phyloP scores from a whole-genome alignment of 2,888 invertebrate species.

The Drosophila subquinaria region DNA sequence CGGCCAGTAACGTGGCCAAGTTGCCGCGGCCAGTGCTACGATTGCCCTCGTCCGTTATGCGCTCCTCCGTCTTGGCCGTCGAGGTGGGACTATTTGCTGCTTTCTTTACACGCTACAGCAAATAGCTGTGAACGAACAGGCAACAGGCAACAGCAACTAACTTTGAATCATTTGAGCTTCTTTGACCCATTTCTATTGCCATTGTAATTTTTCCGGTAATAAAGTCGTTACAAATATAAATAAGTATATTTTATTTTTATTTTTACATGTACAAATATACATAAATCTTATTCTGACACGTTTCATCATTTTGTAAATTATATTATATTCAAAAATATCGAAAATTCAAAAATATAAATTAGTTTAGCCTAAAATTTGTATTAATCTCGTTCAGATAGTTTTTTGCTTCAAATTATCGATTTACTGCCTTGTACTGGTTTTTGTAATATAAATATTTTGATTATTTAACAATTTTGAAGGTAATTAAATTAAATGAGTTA shows the following conservation, averaged over 20 bases:
- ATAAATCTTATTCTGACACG: too few relatives aligned
- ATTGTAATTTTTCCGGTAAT: constrained; percentile 16
- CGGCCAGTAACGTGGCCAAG: constrained; percentile 3
- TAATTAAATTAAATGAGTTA: neutral
- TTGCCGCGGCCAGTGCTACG: constrained; percentile 30
- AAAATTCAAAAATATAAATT: too few relatives aligned
- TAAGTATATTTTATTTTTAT: neutral
- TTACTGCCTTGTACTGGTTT: too few relatives aligned
- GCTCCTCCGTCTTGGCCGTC: constrained; percentile 45
- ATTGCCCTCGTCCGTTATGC: constrained; percentile 26
- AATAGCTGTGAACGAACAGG: neutral
- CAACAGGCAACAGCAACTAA: neutral
- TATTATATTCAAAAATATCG: too few relatives aligned
- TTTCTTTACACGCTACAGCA: constrained; percentile 37
- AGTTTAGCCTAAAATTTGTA: too few relatives aligned
- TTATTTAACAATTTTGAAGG: neutral
- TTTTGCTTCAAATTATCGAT: too few relatives aligned
- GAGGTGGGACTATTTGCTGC: constrained; percentile 61
- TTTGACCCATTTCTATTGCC: constrained; percentile 7
- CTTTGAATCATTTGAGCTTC: neutral
- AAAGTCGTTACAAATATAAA: constrained; percentile 23
- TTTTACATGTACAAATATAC: neutral
- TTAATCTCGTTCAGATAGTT: too few relatives aligned
- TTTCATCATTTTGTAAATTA: too few relatives aligned
- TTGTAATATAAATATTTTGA: too few relatives aligned